Evolutionary conservation across 2,888 invertebrate species (phyloP).

Genomic region (Steinernema carpocapsae): DNA sequence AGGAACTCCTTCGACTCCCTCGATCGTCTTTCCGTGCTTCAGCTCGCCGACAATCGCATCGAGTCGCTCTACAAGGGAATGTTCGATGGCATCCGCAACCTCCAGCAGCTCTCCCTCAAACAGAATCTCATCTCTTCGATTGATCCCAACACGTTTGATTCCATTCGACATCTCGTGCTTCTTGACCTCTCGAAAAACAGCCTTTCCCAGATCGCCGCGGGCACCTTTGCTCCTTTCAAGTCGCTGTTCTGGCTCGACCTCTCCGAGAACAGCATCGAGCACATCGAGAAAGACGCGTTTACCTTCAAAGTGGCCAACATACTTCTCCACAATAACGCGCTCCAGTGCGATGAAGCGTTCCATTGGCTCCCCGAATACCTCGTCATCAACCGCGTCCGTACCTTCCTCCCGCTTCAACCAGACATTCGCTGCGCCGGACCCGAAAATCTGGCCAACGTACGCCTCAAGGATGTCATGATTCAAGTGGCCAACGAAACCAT

Average conservation of each 20-base stretch:
- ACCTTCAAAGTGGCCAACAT: slow-evolving; percentile 27
- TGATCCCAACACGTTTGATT: slow-evolving; percentile 51
- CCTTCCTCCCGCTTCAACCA: slow-evolving; percentile 64
- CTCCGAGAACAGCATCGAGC: slow-evolving; percentile 57
- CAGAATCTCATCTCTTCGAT: slow-evolving; percentile 57
- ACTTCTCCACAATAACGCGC: slow-evolving; percentile 53
- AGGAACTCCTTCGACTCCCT: slow-evolving; percentile 69
- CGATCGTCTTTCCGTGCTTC: slow-evolving; percentile 78
- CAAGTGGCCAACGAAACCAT: slow-evolving; percentile 65
- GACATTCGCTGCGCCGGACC: slow-evolving; percentile 65
- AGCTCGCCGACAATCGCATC: slow-evolving; percentile 78
- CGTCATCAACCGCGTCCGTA: slow-evolving; percentile 59
- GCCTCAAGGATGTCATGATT: slow-evolving; percentile 67
- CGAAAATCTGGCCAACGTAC: slow-evolving; percentile 50
- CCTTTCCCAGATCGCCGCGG: slow-evolving; percentile 78
- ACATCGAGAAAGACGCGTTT: slow-evolving; percentile 58
- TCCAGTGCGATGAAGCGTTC: slow-evolving; percentile 62
- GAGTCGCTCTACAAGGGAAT: slow-evolving; percentile 51
- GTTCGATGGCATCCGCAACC: slow-evolving; percentile 76
- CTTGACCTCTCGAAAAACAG: slow-evolving; percentile 74
- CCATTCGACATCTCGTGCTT: slow-evolving; percentile 56
- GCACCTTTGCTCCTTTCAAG: slow-evolving; percentile 52
- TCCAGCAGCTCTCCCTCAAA: slow-evolving; percentile 71
- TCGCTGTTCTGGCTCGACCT: slow-evolving; percentile 67
- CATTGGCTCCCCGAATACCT: slow-evolving; percentile 62